phyloP scores from a whole-genome alignment of 2,888 invertebrate species.

The Artemia sinica region DNA sequence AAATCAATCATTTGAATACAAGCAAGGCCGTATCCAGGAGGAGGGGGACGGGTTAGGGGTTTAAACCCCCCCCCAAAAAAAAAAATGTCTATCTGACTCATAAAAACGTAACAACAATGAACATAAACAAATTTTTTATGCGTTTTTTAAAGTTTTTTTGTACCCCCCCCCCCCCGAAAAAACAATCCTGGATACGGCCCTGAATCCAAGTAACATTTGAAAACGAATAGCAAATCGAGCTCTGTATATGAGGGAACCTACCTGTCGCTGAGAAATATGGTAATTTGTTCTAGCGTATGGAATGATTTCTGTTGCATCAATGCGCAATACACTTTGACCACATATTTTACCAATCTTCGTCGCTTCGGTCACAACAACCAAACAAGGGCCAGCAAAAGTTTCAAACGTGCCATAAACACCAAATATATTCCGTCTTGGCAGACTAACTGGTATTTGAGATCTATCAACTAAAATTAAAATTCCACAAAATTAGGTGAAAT shows the following conservation, averaged over 20 bases:
- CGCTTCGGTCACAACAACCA: constrained; percentile 71
- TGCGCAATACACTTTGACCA: constrained; percentile 56
- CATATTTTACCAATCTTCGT: constrained; percentile 63
- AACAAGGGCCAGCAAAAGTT: constrained; percentile 64
- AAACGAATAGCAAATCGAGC: no score
- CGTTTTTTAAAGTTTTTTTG: background rate
- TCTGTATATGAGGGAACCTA: constrained; percentile 27
- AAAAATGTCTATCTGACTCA: no score
- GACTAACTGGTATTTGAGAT: constrained; percentile 45
- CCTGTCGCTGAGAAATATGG: constrained; percentile 66
- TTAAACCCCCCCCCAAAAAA: no score
- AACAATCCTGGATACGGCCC: background rate
- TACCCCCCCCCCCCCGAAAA: background rate
- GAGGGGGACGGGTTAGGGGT: no score
- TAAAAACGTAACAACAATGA: no score
- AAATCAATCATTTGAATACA: no score
- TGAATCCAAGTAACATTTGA: no score
- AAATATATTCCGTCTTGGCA: constrained; percentile 41
- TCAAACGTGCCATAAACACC: constrained; percentile 73
- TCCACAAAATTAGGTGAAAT: no score
- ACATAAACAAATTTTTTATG: no score
- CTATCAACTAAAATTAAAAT: constrained; percentile 34
- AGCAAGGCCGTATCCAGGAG: no score
- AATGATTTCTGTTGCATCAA: constrained; percentile 61
- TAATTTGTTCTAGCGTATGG: constrained; percentile 67